Conservation (phyloP, 2,113 vertebrate genomes). For the Cebus imitator region DNA sequence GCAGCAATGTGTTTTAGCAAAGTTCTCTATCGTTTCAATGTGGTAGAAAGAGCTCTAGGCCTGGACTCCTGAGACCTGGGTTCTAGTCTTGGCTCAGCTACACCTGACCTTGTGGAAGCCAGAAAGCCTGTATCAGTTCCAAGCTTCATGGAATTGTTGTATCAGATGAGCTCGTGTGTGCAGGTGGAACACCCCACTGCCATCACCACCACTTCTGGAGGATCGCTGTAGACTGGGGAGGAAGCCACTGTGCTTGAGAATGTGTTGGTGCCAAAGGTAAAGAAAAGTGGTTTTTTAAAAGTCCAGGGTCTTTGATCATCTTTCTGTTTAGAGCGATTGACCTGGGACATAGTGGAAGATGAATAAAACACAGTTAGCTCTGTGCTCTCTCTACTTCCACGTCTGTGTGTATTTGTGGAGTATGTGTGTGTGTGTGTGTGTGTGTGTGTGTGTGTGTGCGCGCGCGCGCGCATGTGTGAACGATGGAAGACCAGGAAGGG, state of each 20-base stretch:
- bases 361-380: background rate
- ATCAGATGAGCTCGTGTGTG: background rate
- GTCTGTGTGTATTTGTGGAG: background rate
- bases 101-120: background rate
- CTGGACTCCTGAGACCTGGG: background rate
- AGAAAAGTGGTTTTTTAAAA: background rate
- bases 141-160: background rate
- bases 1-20: background rate
- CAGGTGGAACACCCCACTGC: background rate
- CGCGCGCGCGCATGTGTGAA: fast-evolving
- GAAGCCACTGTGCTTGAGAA: background rate
- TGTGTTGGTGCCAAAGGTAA: background rate
- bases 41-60: background rate
- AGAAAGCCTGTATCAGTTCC: background rate
- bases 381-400: background rate
- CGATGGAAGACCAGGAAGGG: background rate
- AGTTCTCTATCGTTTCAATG: background rate
- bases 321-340: background rate
- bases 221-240: background rate
- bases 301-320: background rate
- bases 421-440: background rate
- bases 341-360: background rate
- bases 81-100: background rate
- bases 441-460: background rate
- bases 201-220: background rate